phyloP scores from a whole-genome alignment of 2,797 vertebrate species.

The Myotis findleyi region DNA sequence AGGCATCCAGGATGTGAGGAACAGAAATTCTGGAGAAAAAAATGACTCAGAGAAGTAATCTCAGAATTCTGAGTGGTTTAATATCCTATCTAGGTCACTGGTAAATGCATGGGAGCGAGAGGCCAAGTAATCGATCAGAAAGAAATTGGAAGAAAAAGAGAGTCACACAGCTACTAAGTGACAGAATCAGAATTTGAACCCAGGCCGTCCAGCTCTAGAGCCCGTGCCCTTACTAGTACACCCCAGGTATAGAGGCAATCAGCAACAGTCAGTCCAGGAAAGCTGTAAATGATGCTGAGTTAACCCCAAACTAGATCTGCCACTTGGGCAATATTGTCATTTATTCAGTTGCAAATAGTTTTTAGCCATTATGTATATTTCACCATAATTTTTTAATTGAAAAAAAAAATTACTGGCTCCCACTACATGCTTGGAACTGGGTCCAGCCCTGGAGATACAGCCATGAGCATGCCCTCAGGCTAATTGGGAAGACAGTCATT shows the following conservation, averaged over 20 bases:
- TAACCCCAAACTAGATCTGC: background rate
- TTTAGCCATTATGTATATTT: background rate
- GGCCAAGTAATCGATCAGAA: slow-evolving; percentile 41
- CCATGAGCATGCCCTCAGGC: background rate
- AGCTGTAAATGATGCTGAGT: background rate
- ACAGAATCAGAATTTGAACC: slow-evolving; percentile 25
- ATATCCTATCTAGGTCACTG: background rate
- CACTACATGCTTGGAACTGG: background rate
- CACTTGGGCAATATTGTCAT: background rate
- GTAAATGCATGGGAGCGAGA: background rate
- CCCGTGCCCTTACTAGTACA: background rate
- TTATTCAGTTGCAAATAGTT: background rate
- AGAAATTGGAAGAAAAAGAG: background rate
- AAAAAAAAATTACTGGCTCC: background rate
- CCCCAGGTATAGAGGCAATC: background rate
- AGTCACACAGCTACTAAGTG: background rate
- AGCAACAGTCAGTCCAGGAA: background rate
- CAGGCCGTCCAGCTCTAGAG: background rate
- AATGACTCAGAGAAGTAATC: background rate
- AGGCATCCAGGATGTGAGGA: background rate
- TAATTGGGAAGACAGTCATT: background rate
- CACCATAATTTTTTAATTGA: background rate
- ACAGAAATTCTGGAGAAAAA: background rate
- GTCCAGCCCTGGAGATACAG: background rate
- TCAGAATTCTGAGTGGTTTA: slow-evolving; percentile 1